Base-by-base conservation (phyloP, 2,113 vertebrate species). In the Trogon surrucura region DNA sequence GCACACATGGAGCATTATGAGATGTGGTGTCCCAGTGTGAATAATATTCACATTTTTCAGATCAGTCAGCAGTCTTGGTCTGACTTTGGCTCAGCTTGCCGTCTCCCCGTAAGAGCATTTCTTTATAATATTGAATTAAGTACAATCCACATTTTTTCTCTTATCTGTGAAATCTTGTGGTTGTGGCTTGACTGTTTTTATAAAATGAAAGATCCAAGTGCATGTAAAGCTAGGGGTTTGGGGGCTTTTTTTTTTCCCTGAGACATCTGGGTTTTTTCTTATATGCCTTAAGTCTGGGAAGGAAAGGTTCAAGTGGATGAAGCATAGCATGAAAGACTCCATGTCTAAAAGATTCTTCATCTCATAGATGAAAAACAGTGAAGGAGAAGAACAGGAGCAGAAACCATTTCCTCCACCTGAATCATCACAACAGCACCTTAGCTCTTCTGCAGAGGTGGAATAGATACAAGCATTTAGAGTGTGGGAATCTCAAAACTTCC, bases 81-180 rank as follows among this genome's bases (percentile, higher is more conserved):
- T 98, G 98, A 97, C 97, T 88, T 95, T 96, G 97, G 96, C 92
- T 96, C 97, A 88, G 90, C 91, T 97, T 96, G 96, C 97, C 66
- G 96, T 97, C 97, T 96, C 97, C 96, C 96, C 64, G 6, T 97
- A 94, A 98, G 97, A 97, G 93, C 96, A 94, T 97, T 98, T 97
- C 97, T 98, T 97, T 96, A 95, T 97, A 98, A 98, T 98, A 98
- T 98, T 98, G 97, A 98, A 98, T 98, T 98, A 98, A 98, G 97
- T 97, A 85, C 96, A 97, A 98, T 98, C 97, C 95, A 88, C 94
- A 97, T 97, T 98, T 98, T 97, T 94, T 98, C 97, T 98, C 97
- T 98, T 98, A 98, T 98, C 98, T 98, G 96, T 97, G 98, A 98
- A 98, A 98, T 98, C 98, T 98, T 98, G 98, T 80, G 98, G 98